These are phyloP conservation scores for Serranus cabrilla DNA, from an alignment of 2,797 vertebrate genomes.

Conservation along the genomic window DNA sequence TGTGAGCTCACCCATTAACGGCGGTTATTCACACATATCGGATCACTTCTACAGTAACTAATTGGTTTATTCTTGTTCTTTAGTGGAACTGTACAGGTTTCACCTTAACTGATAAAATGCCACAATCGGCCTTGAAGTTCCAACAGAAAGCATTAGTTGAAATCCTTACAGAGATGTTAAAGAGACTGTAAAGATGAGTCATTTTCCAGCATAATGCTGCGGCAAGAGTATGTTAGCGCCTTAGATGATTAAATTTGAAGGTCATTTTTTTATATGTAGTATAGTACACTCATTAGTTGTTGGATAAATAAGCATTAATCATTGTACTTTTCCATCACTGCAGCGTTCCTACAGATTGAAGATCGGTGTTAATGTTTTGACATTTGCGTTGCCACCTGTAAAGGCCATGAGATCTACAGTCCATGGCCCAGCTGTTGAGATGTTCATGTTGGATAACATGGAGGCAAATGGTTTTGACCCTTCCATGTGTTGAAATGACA, in stretches of 20 bases:
- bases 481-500: background rate
- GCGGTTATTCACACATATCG: background rate
- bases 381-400: background rate
- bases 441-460: background rate
- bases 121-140: background rate
- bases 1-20: background rate
- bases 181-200: slow-evolving; percentile 7
- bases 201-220: no score
- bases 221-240: no score
- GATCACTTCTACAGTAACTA: background rate
- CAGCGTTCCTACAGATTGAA: background rate
- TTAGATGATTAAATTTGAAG: no score
- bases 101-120: background rate
- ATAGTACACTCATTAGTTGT: background rate
- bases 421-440: background rate
- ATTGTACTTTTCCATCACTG: background rate
- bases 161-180: slow-evolving; percentile 20
- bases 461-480: slow-evolving; percentile 1
- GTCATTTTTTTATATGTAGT: background rate
- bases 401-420: slow-evolving; percentile 1
- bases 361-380: slow-evolving; percentile 27
- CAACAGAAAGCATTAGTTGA: slow-evolving; percentile 1
- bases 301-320: slow-evolving; percentile 1
- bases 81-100: slow-evolving; percentile 1
- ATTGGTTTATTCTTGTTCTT: background rate